Base-by-base conservation (phyloP, 2,113 vertebrate species). In the Ranitomeya imitator region DNA sequence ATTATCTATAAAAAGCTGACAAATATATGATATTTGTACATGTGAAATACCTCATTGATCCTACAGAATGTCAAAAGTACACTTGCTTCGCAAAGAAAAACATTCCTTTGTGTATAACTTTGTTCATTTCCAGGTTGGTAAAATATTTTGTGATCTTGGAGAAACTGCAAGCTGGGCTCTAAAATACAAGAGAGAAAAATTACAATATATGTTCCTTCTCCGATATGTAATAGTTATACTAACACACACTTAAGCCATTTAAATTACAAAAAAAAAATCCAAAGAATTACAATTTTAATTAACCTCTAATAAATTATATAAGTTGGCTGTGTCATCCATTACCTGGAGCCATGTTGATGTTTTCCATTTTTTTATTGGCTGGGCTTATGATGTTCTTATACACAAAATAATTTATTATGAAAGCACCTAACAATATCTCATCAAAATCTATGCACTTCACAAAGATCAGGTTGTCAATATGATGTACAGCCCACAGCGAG, bases 391-490 rank as follows among this genome's bases (percentile, higher is more conserved):
- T 45, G 18, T 74, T 37, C 31, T 74, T 13, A 74, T 7, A 45
- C 31, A 37, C 10, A 67, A 93, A 88, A 88, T 90, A 90, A 90
- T 89, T 90, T 86, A 69, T 65, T 84, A 71, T 71, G 92, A 92
- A 91, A 91, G 90, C 93, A 90, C 92, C 92, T 92, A 91, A 93
- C 90, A 85, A 88, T 91, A 87, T 93, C 92, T 94, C 94, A 93
- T 95, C 93, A 95, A 92, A 94, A 93, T 88, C 93, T 93, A 92
- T 92, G 88, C 93, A 91, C 92, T 93, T 89, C 91, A 87, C 94
- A 94, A 93, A 94, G 93, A 93, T 94, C 93, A 81, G 92, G 94
- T 95, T 96, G 96, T 96, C 96, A 95, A 91, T 80, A 93, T 97
- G 96, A 98, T 97, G 95, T 95, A 96, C 94, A 93, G 94, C 94